A percentile compares a stretch with the other conserved stretches of the same genome.
These are phyloP conservation scores for Cyphomyrus discorhynchus DNA, from an alignment of 2,113 vertebrate species.

Conservation along the genomic window DNA sequence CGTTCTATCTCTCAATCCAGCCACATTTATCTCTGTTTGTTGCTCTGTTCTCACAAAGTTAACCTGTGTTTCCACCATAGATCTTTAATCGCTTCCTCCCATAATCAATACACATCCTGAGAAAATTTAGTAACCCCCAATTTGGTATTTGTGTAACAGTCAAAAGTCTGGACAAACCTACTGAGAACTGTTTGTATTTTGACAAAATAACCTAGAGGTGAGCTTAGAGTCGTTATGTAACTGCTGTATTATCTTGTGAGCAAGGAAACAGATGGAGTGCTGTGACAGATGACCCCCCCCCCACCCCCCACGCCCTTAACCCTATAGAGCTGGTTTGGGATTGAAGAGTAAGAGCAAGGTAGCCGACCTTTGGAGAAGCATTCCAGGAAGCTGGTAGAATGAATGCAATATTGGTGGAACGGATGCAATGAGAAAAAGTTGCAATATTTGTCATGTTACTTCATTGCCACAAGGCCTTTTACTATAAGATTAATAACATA, in stretches of 20 bases:
- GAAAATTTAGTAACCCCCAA: background rate
- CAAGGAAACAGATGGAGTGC: background rate
- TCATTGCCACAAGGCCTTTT: background rate
- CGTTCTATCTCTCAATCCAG: background rate
- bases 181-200: background rate
- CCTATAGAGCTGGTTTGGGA: background rate
- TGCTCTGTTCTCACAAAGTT: background rate
- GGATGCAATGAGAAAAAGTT: background rate
- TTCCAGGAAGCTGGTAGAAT: too few species aligned
- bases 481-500: background rate
- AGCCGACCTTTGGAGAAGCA: too few species aligned
- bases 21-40: background rate
- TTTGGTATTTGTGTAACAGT: background rate
- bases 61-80: background rate
- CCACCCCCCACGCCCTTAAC: background rate
- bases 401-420: too few species aligned
- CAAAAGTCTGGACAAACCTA: background rate
- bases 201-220: too few species aligned
- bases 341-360: background rate
- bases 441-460: background rate
- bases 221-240: too few species aligned
- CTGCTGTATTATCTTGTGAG: background rate
- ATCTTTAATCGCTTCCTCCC: background rate
- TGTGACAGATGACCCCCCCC: background rate
- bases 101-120: background rate